A percentile compares a stretch with the other conserved stretches of the same genome.
Conservation (phyloP, 2,113 vertebrate species). For the Balaeniceps rex region DNA sequence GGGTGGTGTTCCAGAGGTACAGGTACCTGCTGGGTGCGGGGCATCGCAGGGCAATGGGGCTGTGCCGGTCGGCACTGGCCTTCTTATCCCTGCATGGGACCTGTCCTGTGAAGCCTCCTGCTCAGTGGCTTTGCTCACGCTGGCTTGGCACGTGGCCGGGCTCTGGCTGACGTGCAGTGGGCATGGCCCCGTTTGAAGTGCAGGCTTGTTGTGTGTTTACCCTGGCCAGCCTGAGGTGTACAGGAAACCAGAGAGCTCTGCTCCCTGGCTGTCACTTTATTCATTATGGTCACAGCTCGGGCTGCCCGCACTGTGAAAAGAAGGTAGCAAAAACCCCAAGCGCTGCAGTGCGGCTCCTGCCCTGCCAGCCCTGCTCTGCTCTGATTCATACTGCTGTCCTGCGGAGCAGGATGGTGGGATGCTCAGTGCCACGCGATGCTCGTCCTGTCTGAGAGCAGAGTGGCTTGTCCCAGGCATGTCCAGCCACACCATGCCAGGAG, state of each 20-base stretch:
- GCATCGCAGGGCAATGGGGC: background rate
- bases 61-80: background rate
- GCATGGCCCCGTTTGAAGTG: background rate
- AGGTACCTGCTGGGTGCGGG: background rate
- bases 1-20: background rate
- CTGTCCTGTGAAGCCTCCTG: background rate
- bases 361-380: background rate
- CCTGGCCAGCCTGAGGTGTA: constrained; percentile 45
- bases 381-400: background rate
- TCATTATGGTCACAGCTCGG: constrained; percentile 36
- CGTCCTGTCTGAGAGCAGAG: accelerated
- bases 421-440: accelerated
- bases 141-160: background rate
- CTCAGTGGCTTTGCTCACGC: background rate
- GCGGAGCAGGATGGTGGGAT: accelerated
- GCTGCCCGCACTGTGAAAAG: background rate
- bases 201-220: constrained; percentile 50
- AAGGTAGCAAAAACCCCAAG: constrained; percentile 8
- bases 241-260: constrained; percentile 54
- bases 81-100: background rate
- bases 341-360: accelerated
- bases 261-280: constrained; percentile 14
- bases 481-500: background rate
- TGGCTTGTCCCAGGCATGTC: background rate
- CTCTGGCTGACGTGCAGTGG: background rate